Base-by-base conservation (phyloP, 2,888 invertebrate genomes). In the Amphipoea oculea region DNA sequence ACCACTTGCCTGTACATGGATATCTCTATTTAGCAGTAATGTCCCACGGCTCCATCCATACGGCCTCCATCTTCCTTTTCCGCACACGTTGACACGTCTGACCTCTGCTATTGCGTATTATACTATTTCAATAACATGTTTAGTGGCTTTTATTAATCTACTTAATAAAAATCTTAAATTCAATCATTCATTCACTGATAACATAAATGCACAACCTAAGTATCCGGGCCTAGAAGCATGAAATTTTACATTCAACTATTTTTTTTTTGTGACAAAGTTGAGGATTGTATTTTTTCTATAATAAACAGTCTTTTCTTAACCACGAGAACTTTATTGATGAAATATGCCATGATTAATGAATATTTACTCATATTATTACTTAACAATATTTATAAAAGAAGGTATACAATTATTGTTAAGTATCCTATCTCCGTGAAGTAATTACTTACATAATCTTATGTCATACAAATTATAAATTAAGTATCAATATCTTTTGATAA, bases 401-500 rank as follows among this genome's bases (percentile, higher is more conserved):
- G 40, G 40, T 40, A 5, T 40, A 40, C 3, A 40, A 40, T 40
- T 40, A 40, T 40, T 40, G 40, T 40, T 40, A 40, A 40, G 40
- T 40, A 40, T 40, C 51, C 62, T 68, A 82, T 81, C 74, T 17
- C 29, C 4, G 14, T 73, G 62, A 73, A 62, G 45, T 12, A 42
- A 67, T 42, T 68, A 4, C 36, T 54, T 20, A 48, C 23, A 36
- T 36, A 72, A 36, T 67, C 11, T 3, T 65, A 17, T n/a, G n/a
- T 65, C 36, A 69, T 54, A 62, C 62, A 63, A 60, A 20, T 36
- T 9, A 17, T 40, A 45, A 48, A 62, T 74, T n/a, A n/a, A n/a
- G n/a, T n/a, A 6, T 40, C 6, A 40, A 62, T n/a, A 63, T 54
- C 0, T 62, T 57, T 40, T 62, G 82, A 74, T 74, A 68, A 62